These are phyloP conservation scores for Paratilapia polleni DNA, from an alignment of 2,113 vertebrate species.

Conservation along the genomic window DNA sequence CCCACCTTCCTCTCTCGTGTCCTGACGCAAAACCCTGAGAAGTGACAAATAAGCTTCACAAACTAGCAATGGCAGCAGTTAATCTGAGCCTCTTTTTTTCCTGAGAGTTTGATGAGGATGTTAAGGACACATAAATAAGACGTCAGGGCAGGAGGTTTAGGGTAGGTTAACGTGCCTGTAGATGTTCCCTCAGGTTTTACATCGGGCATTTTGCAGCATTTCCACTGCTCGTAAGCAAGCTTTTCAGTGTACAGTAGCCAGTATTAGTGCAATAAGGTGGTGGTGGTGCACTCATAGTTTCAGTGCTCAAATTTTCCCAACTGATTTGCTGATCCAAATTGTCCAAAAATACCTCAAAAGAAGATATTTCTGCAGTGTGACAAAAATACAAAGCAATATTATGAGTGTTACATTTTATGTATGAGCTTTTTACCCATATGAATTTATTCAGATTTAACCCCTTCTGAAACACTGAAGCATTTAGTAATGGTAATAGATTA, in stretches of 20 bases:
- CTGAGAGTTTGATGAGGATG: not conserved
- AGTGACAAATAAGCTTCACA: not conserved
- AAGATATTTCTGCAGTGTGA: no score
- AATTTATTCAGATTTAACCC: not conserved
- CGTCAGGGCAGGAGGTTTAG: not conserved
- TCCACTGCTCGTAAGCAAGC: not conserved
- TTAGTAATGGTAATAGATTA: not conserved
- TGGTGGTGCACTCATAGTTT: no score
- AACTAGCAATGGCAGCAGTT: not conserved
- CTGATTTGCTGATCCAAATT: not conserved
- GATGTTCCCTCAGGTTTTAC: not conserved
- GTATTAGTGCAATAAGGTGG: not conserved
- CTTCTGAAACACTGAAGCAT: not conserved
- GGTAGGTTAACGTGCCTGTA: not conserved
- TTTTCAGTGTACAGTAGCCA: not conserved
- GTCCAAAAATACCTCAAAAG: not conserved
- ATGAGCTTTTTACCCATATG: not conserved
- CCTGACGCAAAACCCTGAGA: slow-evolving; percentile 4
- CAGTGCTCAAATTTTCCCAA: not conserved
- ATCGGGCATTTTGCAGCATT: not conserved
- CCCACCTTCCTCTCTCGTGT: not conserved
- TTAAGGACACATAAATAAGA: not conserved
- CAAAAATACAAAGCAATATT: not conserved
- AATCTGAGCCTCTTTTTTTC: not conserved
- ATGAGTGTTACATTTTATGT: not conserved